These are phyloP conservation scores for Rhinophrynus dorsalis DNA, from an alignment of 2,797 vertebrate genomes.

Conservation along the genomic window DNA sequence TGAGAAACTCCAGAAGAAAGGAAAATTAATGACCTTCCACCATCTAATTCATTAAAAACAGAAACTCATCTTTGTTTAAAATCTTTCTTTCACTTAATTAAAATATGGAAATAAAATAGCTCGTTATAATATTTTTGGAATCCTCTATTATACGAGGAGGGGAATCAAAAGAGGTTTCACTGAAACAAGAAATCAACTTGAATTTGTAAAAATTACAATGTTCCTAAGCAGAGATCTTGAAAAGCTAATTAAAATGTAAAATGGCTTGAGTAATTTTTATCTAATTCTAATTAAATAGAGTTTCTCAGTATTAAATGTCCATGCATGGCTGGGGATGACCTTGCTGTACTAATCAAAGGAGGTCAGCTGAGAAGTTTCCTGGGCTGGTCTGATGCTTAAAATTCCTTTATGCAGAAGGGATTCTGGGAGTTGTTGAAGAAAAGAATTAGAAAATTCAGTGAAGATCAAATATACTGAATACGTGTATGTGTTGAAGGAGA, in stretches of 20 bases:
- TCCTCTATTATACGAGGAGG: not conserved
- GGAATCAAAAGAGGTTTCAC: not conserved
- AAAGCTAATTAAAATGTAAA: conserved; percentile 27
- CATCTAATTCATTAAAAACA: conserved; percentile 26
- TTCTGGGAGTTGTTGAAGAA: not conserved
- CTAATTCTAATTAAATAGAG: conserved; percentile 18
- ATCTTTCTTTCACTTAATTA: conserved; percentile 45
- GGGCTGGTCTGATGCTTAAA: not conserved
- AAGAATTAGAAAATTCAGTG: not conserved
- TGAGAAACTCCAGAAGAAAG: not conserved
- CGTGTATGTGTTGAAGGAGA: too few relatives aligned
- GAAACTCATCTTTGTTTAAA: conserved; percentile 16
- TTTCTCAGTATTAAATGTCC: not conserved
- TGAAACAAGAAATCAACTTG: not conserved
- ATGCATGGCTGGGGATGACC: not conserved
- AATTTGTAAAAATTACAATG: conserved; percentile 6
- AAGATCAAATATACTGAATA: not conserved
- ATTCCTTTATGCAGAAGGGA: not conserved
- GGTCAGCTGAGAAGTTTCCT: too few relatives aligned
- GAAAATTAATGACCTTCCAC: conserved; percentile 27
- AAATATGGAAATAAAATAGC: conserved; percentile 42
- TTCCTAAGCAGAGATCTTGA: not conserved
- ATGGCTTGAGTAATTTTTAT: not conserved
- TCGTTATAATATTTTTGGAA: conserved; percentile 13
- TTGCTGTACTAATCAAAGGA: conserved; percentile 13